A percentile compares a stretch with the other conserved stretches of the same genome.
Evolutionary conservation across 2,797 vertebrate genomes (phyloP).

Genomic region (Malacoctenus gilli): DNA sequence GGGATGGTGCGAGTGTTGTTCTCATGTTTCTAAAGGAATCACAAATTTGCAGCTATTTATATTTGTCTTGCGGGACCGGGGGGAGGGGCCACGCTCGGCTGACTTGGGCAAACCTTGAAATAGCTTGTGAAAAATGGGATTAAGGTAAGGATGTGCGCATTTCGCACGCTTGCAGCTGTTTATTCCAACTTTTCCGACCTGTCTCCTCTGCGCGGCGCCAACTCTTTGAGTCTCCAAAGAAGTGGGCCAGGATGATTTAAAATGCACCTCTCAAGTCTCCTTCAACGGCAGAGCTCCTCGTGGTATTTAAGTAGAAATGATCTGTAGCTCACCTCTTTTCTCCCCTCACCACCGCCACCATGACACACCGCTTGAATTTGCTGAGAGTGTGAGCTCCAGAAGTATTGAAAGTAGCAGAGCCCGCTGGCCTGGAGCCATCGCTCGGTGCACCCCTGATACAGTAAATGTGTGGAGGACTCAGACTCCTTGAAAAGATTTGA

Average conservation of each 20-base stretch:
- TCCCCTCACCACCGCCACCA: too few relatives aligned
- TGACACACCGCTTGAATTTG: slow-evolving; percentile 22
- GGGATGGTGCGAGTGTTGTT: slow-evolving; percentile 3
- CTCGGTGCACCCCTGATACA: slow-evolving; percentile 20
- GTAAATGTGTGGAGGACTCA: slow-evolving; percentile 35
- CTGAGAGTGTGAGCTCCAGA: slow-evolving; percentile 22
- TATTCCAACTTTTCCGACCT: not conserved
- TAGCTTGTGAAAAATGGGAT: slow-evolving; percentile 1
- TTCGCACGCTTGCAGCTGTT: slow-evolving; percentile 11
- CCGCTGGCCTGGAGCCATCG: slow-evolving; percentile 33
- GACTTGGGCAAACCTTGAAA: not conserved
- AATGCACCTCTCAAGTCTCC: slow-evolving; percentile 2
- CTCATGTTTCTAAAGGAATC: slow-evolving; percentile 3
- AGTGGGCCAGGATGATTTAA: slow-evolving; percentile 2
- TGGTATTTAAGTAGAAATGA: slow-evolving; percentile 5
- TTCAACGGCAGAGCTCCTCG: not conserved
- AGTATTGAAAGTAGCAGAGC: slow-evolving; percentile 36
- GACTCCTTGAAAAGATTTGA: slow-evolving; percentile 47
- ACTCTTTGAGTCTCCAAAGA: not conserved
- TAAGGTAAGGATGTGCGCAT: not conserved
- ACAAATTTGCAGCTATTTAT: not conserved
- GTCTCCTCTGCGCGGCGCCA: not conserved
- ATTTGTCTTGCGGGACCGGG: too few relatives aligned
- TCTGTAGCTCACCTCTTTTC: slow-evolving; percentile 17
- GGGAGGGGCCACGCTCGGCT: not conserved